Conservation (phyloP, 2,888 invertebrate species). For the Caenorhabditis angaria region DNA sequence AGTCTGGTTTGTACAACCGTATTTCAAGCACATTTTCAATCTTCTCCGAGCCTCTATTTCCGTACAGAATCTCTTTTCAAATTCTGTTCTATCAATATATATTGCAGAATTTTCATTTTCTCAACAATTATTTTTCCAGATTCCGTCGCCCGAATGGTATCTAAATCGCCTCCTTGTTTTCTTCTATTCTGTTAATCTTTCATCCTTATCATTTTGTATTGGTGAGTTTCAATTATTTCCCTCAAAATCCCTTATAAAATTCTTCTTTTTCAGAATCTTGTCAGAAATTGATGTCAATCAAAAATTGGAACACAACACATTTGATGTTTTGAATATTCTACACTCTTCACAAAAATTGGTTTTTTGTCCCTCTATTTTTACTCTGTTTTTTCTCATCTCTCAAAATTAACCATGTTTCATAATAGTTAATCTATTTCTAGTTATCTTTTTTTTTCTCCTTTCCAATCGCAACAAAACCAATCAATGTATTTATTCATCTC, state of each 20-base stretch:
- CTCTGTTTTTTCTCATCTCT: background rate
- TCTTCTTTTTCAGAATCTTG: background rate
- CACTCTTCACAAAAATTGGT: background rate
- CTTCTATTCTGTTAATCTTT: background rate
- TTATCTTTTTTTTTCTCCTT: background rate
- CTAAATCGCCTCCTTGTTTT: background rate
- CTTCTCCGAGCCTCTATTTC: too few species aligned
- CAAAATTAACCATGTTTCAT: conserved; percentile 7
- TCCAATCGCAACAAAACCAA: background rate
- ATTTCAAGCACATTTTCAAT: too few species aligned
- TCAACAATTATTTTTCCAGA: background rate
- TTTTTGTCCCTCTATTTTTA: background rate
- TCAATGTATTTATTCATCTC: background rate
- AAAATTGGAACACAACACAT: too few species aligned
- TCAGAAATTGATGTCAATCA: conserved; percentile 6
- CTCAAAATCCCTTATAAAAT: background rate
- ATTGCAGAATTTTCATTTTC: too few species aligned
- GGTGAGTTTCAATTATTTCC: background rate
- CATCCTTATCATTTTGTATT: conserved; percentile 1
- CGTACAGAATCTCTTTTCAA: too few species aligned
- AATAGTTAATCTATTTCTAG: conserved; percentile 11
- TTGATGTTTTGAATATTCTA: background rate
- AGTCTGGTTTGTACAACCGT: too few species aligned
- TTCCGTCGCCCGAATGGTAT: conserved; percentile 5
- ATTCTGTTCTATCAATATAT: background rate